Evolutionary conservation across 2,113 vertebrate genomes (phyloP).

Genomic region (Turnix velox): DNA sequence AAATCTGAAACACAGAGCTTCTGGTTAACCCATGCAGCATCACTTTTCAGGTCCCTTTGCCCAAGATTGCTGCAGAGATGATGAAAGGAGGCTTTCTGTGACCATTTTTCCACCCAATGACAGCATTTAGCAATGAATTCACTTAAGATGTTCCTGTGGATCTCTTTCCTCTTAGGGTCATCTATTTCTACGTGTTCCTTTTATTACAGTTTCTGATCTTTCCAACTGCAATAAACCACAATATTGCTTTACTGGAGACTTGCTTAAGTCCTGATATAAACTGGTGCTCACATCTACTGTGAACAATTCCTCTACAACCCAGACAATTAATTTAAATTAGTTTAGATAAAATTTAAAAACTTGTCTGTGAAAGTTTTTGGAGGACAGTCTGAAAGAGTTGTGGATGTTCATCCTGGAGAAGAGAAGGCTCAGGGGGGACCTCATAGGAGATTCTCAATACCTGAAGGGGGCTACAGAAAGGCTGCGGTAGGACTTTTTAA

Average conservation of each 20-base stretch:
- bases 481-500: too few relatives aligned
- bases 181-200: neutral
- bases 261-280: neutral
- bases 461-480: too few relatives aligned
- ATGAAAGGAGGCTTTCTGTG: conserved; percentile 33
- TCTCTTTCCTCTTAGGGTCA: neutral
- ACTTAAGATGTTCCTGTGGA: conserved; percentile 1
- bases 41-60: neutral
- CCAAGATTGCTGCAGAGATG: neutral
- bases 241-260: neutral
- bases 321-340: neutral
- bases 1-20: conserved; percentile 24
- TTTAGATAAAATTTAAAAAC: neutral
- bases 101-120: neutral
- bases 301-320: neutral
- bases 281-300: neutral
- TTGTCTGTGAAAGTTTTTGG: neutral
- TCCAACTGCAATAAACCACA: neutral
- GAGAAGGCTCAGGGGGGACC: too few relatives aligned
- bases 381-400: too few relatives aligned
- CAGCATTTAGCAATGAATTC: neutral
- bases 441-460: too few relatives aligned
- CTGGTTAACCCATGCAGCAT: neutral
- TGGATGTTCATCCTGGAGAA: too few relatives aligned
- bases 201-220: neutral